Evolutionary conservation across 2,888 invertebrate species (phyloP).

Genomic region (Trissolcus brochymenae): DNA sequence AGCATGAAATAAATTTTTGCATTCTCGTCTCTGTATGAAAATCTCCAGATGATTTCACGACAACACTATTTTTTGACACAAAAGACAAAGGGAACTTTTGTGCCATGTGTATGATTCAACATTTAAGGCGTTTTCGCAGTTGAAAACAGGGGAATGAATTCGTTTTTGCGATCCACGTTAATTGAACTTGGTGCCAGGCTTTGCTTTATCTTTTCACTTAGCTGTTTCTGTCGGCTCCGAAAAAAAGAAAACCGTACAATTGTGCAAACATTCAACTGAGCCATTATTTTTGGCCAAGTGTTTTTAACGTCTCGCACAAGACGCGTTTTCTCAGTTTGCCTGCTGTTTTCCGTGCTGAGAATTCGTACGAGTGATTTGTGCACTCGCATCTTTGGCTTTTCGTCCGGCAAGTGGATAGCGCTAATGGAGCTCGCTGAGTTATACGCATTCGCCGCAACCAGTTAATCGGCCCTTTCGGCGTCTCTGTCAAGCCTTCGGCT

Average conservation of each 20-base stretch:
- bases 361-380: constrained; percentile 61
- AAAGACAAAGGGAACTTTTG: too few relatives aligned
- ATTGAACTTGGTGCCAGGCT: background rate
- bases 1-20: background rate
- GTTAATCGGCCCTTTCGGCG: constrained; percentile 61
- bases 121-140: background rate
- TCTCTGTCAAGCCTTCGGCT: constrained; percentile 54
- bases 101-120: background rate
- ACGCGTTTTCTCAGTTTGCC: constrained; percentile 16
- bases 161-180: background rate
- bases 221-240: background rate
- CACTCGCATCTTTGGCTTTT: constrained; percentile 57
- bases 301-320: constrained; percentile 17
- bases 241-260: constrained; percentile 2
- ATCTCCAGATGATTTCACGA: too few relatives aligned
- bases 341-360: constrained; percentile 32
- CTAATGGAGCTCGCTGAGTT: constrained; percentile 72
- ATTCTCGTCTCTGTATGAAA: background rate
- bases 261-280: constrained; percentile 2
- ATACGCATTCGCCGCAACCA: constrained; percentile 64
- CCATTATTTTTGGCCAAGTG: constrained; percentile 15
- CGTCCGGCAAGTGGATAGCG: constrained; percentile 64
- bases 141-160: background rate
- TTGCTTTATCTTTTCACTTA: too few relatives aligned
- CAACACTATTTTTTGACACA: background rate